These are phyloP conservation scores for Saguinus midas DNA, from an alignment of 2,113 vertebrate genomes.

Conservation along the genomic window DNA sequence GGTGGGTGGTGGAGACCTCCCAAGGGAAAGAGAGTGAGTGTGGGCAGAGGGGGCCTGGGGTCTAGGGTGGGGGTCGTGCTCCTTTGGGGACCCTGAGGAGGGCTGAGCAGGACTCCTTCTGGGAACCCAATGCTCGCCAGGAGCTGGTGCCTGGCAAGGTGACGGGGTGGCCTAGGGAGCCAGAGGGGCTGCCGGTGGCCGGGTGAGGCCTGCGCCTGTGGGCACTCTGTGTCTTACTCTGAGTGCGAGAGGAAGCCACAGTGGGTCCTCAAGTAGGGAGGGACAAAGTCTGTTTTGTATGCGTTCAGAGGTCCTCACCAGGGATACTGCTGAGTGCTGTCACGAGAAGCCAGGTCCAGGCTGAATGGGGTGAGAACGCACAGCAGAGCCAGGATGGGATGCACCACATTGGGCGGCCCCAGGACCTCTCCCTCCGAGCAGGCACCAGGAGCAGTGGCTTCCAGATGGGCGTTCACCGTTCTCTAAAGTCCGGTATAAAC, in stretches of 20 bases:
- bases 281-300: fast-evolving
- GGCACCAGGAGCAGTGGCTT: too few relatives aligned
- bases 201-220: background rate
- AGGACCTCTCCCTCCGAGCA: too few relatives aligned
- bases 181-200: too few relatives aligned
- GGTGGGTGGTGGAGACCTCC: background rate
- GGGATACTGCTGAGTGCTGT: fast-evolving
- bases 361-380: fast-evolving
- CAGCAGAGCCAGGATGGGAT: background rate
- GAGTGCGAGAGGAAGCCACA: too few relatives aligned
- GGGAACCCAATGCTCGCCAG: background rate
- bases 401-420: fast-evolving
- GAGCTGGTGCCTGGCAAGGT: too few relatives aligned
- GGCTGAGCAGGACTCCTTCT: background rate
- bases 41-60: background rate
- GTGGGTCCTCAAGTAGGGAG: fast-evolving
- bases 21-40: background rate
- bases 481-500: too few relatives aligned
- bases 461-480: too few relatives aligned
- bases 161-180: background rate
- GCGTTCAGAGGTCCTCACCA: background rate
- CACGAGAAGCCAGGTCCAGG: background rate
- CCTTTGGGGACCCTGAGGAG: too few relatives aligned
- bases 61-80: background rate
- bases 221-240: background rate